phyloP scores from a whole-genome alignment of 2,113 vertebrate species.

The Rhinopomastus cyanomelas region DNA sequence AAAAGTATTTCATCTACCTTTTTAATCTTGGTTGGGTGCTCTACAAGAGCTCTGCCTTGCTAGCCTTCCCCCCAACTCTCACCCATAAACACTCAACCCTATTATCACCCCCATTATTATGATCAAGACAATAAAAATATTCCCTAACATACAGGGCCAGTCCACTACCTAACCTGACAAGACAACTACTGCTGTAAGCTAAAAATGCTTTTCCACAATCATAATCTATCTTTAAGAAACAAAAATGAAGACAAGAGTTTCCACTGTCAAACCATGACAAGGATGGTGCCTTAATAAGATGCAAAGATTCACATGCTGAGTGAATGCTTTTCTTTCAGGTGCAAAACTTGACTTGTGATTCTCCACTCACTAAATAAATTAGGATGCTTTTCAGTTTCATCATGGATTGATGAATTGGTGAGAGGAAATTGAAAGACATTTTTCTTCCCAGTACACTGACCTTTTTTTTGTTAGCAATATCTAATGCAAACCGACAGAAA shows the following conservation, averaged over 20 bases:
- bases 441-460: neutral
- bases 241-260: constrained; percentile 31
- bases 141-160: too few relatives aligned
- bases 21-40: too few relatives aligned
- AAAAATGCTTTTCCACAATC: neutral
- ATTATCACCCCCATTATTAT: too few relatives aligned
- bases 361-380: neutral
- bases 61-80: too few relatives aligned
- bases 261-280: neutral
- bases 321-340: neutral
- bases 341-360: neutral
- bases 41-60: too few relatives aligned
- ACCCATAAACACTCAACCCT: too few relatives aligned
- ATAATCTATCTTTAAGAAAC: neutral
- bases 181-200: constrained; percentile 19
- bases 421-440: neutral
- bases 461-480: neutral
- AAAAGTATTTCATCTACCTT: too few relatives aligned
- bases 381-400: neutral
- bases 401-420: neutral
- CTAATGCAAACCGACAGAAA: neutral
- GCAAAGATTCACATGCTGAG: constrained; percentile 1
- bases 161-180: too few relatives aligned
- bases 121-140: too few relatives aligned
- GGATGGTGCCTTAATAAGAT: neutral